A percentile compares a stretch with the other conserved stretches of the same genome.
Evolutionary conservation across 2,797 vertebrate genomes (phyloP).

Genomic region (Enteromius trimaculatus): DNA sequence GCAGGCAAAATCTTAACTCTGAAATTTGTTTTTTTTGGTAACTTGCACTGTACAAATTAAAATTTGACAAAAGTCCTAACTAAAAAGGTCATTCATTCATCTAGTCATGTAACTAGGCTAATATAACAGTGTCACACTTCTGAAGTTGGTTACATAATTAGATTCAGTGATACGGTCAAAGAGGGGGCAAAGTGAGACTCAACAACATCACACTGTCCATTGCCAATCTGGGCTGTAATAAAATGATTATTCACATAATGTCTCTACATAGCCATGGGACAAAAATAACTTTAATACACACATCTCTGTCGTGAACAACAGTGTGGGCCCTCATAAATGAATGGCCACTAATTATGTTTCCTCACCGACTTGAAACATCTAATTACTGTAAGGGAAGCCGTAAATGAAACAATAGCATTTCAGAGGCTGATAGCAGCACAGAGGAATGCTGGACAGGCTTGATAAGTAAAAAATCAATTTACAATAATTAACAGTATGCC

Average conservation of each 20-base stretch:
- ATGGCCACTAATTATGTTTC: conserved; percentile 53
- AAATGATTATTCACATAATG: conserved; percentile 45
- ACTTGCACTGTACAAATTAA: background rate
- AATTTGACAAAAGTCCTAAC: conserved; percentile 18
- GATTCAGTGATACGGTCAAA: conserved; percentile 15
- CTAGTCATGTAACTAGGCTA: conserved; percentile 11
- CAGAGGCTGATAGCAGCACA: conserved; percentile 51
- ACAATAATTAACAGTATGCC: conserved; percentile 61
- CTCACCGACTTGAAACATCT: conserved; percentile 52
- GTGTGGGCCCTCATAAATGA: conserved; percentile 44
- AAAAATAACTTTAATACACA: conserved; percentile 40
- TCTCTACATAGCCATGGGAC: background rate
- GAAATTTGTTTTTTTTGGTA: background rate
- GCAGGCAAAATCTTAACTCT: conserved; percentile 49
- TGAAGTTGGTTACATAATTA: conserved; percentile 34
- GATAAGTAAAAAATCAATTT: conserved; percentile 67
- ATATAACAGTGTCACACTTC: conserved; percentile 20
- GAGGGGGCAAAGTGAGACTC: conserved; percentile 11
- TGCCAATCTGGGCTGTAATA: conserved; percentile 10
- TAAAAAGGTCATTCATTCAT: conserved; percentile 23
- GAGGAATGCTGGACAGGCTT: conserved; percentile 60
- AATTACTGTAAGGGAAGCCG: conserved; percentile 57
- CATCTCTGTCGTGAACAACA: conserved; percentile 21
- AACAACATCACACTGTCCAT: background rate
- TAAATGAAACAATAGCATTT: conserved; percentile 55